Conservation (phyloP, 2,888 invertebrate species). For the Nomada goodeniana region DNA sequence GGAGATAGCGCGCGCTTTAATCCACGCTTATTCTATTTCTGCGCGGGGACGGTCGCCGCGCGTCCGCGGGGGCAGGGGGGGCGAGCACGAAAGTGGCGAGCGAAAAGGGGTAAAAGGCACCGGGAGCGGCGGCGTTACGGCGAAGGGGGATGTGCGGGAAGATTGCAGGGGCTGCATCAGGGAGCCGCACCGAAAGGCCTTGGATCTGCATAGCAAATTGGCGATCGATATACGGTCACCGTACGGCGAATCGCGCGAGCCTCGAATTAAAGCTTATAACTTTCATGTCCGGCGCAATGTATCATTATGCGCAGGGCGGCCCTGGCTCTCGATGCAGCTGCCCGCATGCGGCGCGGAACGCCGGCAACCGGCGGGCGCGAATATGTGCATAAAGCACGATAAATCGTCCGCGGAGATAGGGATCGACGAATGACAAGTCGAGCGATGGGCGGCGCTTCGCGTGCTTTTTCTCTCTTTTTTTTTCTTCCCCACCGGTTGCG, state of each 20-base stretch:
- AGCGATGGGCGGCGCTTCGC: slow-evolving; percentile 59
- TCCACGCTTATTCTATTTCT: slow-evolving; percentile 69
- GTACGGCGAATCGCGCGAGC: slow-evolving; percentile 71
- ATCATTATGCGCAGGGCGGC: slow-evolving; percentile 71
- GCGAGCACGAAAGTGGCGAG: slow-evolving; percentile 1
- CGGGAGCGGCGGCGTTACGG: slow-evolving; percentile 1
- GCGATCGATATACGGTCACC: slow-evolving; percentile 74
- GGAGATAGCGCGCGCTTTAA: slow-evolving; percentile 68
- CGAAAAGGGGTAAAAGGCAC: slow-evolving; percentile 14
- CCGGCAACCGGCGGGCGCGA: slow-evolving; percentile 54
- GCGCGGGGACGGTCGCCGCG: slow-evolving; percentile 48
- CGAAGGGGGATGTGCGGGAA: slow-evolving; percentile 29
- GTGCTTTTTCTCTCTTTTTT: slow-evolving; percentile 18
- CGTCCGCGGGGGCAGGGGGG: slow-evolving; percentile 17
- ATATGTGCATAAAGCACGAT: slow-evolving; percentile 69
- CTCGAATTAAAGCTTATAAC: slow-evolving; percentile 76
- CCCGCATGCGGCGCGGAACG: slow-evolving; percentile 53
- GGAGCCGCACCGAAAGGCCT: slow-evolving; percentile 69
- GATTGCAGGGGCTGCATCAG: slow-evolving; percentile 70
- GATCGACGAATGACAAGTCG: slow-evolving; percentile 68
- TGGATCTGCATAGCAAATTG: slow-evolving; percentile 75
- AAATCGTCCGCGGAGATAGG: slow-evolving; percentile 65
- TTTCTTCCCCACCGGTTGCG: neutral
- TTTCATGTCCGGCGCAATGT: slow-evolving; percentile 74
- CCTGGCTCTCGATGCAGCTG: slow-evolving; percentile 65